These are phyloP conservation scores for Leucophora obtusa DNA, from an alignment of 2,888 invertebrate genomes.

Conservation along the genomic window DNA sequence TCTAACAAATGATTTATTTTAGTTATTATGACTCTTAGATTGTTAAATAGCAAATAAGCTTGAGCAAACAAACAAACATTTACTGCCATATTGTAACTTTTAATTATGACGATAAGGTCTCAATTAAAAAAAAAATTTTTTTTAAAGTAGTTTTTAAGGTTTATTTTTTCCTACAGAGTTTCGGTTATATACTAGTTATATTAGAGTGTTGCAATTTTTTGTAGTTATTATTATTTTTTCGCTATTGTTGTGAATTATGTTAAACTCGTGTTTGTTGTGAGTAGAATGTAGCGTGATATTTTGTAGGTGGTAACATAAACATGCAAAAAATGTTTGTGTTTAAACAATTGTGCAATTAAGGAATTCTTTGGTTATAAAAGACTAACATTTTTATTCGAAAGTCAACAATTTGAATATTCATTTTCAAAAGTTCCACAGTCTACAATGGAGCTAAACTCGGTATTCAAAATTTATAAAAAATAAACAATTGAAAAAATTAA, in stretches of 20 bases:
- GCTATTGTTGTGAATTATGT: slow-evolving; percentile 25
- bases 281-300: slow-evolving; percentile 47
- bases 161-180: neutral
- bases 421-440: neutral
- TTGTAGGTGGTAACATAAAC: slow-evolving; percentile 57
- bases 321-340: slow-evolving; percentile 43
- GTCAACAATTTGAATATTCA: slow-evolving; percentile 36
- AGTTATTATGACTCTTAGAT: slow-evolving; percentile 31
- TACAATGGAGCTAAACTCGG: too few species aligned
- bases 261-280: slow-evolving; percentile 45
- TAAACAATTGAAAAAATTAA: too few species aligned
- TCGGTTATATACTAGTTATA: neutral
- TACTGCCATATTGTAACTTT: slow-evolving; percentile 59
- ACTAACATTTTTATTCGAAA: slow-evolving; percentile 17
- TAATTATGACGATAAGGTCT: slow-evolving; percentile 67
- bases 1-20: slow-evolving; percentile 54
- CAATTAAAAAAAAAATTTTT: slow-evolving; percentile 62
- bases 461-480: too few species aligned
- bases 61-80: slow-evolving; percentile 43
- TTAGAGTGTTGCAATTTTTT: slow-evolving; percentile 20
- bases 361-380: neutral
- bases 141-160: slow-evolving; percentile 15
- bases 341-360: slow-evolving; percentile 53
- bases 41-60: slow-evolving; percentile 42
- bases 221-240: slow-evolving; percentile 9